Evolutionary conservation across 2,113 vertebrate genomes (phyloP), one percentile per base, ranked within the genome.

Genomic region (Saguinus imperator): DNA sequence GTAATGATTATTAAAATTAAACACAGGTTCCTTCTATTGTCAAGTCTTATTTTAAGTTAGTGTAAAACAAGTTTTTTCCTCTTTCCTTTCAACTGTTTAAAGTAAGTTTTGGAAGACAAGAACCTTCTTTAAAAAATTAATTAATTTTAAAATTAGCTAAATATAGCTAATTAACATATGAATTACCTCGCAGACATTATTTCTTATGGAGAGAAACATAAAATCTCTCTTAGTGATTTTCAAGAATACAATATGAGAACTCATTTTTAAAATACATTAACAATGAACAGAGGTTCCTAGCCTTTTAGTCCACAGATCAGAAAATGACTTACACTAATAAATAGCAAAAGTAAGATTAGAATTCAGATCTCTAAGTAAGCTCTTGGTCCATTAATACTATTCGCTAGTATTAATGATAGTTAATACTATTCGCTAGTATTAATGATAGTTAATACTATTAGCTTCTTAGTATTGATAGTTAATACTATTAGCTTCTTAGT

Each of bases 1-100:
- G 7, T 81, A 77, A 37, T 83, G 35, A 57, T 82, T 91, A 57
- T 87, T 95, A 45, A 79, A 32, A 86, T 94, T 81, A 85, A 85
- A n/a, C 14, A 84, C 27, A 43, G 6, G 2, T 82, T 95, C 45
- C 29, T 92, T 16, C 27, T 86, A 16, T 89, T 61, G 23, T 87
- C 14, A 55, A 20, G 8, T 76, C 55, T 85, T 95, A 70, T 64
- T 92, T 86, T 92, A 95, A 88, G 58, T 88, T 88, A 55, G 21
- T 37, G 2, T 86, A 76, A 88, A 75, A 64, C 20, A 86, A 52
- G n/a, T 84, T 95, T 61, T 32, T 89, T 72, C 29, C 40, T 90
- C 87, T 96, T 87, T 40, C 16, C 50, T 83, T 82, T 23, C 84
- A 83, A 40, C 57, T 91, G n/a, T 83, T 84, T 84, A 87, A 94